phyloP scores from a whole-genome alignment of 2,888 invertebrate species.

The Drosophila glabriapex region DNA sequence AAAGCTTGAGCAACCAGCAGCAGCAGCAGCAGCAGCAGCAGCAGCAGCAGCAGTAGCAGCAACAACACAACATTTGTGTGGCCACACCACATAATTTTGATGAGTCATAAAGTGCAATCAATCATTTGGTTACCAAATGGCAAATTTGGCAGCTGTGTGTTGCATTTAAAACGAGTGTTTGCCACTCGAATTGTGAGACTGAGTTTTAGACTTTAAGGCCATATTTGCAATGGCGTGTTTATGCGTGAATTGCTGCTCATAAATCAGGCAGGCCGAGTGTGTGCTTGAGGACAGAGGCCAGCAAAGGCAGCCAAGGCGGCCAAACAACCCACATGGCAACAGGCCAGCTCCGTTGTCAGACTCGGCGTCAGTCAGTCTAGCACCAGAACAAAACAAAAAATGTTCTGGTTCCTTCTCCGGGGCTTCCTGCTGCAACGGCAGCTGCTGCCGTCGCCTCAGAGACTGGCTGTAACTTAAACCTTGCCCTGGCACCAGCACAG shows the following conservation, averaged over 20 bases:
- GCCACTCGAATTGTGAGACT: conserved; percentile 3
- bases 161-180: conserved; percentile 5
- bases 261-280: conserved; percentile 52
- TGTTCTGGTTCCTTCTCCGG: conserved; percentile 16
- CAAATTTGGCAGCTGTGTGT: conserved; percentile 1
- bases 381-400: conserved; percentile 3
- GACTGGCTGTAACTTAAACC: conserved; percentile 53
- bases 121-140: conserved; percentile 15
- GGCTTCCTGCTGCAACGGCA: conserved; percentile 17
- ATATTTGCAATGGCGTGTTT: conserved; percentile 51
- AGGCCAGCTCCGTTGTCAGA: conserved; percentile 55
- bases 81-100: neutral
- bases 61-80: neutral
- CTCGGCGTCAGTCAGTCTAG: conserved; percentile 58
- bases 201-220: conserved; percentile 24
- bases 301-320: conserved; percentile 17
- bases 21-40: neutral
- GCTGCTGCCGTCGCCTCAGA: conserved; percentile 34
- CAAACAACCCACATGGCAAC: conserved; percentile 49
- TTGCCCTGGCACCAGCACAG: conserved; percentile 10
- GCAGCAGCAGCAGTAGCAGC: neutral
- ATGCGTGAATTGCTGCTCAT: conserved; percentile 61
- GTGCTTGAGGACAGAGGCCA: neutral
- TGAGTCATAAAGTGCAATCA: conserved; percentile 33
- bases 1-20: neutral